phyloP scores from a whole-genome alignment of 2,888 invertebrate species.

The Tinea trinotella region DNA sequence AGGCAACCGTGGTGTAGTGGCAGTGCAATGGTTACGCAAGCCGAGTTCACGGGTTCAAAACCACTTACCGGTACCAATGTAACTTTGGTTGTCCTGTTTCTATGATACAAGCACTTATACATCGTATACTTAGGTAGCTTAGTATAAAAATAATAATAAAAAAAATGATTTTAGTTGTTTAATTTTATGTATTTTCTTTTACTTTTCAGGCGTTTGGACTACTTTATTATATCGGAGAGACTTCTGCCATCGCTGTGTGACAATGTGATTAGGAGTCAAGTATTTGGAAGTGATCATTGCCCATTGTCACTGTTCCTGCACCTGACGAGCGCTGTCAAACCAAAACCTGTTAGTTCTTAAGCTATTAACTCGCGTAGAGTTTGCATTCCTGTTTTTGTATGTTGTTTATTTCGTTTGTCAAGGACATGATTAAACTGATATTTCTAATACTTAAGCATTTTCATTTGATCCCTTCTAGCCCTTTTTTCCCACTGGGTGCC shows the following conservation, averaged over 20 bases:
- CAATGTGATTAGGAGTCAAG: conserved; percentile 83
- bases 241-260: conserved; percentile 86
- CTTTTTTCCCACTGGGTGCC: too few relatives aligned
- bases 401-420: neutral
- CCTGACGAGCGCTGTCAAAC: conserved; percentile 54
- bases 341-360: conserved; percentile 26
- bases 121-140: neutral
- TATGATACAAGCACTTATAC: neutral
- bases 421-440: neutral
- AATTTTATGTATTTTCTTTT: conserved; percentile 22
- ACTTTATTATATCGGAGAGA: conserved; percentile 90
- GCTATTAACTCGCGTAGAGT: neutral
- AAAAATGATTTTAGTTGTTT: neutral
- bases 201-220: conserved; percentile 90
- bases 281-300: conserved; percentile 97
- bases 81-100: too few relatives aligned
- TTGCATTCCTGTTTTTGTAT: conserved; percentile 2
- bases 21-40: too few relatives aligned
- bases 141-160: neutral
- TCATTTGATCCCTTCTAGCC: too few relatives aligned
- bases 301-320: conserved; percentile 87
- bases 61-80: too few relatives aligned
- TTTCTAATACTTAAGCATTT: too few relatives aligned
- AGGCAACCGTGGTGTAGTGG: too few relatives aligned
- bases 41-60: too few relatives aligned